Conservation (phyloP, 2,113 vertebrate species). For the Himantopus leucocephalus region DNA sequence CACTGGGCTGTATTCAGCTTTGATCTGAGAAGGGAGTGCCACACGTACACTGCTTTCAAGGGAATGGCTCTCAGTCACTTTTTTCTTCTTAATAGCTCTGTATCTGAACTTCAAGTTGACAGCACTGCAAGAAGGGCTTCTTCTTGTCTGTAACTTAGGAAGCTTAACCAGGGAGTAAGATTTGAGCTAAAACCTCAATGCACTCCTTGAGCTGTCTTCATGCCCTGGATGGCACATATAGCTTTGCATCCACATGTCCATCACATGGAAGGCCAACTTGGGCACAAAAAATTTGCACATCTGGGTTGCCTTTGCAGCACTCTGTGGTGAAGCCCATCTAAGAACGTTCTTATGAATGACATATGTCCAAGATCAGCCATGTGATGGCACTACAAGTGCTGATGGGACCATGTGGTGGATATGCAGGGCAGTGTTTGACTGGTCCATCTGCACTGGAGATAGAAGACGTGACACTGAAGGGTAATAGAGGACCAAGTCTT, state of each 20-base stretch:
- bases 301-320: neutral
- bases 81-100: neutral
- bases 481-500: neutral
- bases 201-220: neutral
- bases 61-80: fast-evolving
- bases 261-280: neutral
- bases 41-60: neutral
- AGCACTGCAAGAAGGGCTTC: neutral
- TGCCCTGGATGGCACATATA: neutral
- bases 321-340: neutral
- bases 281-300: neutral
- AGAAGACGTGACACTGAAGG: neutral
- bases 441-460: neutral
- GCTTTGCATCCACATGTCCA: neutral
- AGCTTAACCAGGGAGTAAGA: neutral
- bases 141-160: neutral
- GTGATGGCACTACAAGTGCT: neutral
- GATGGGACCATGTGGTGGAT: neutral
- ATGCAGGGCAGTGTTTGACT: neutral
- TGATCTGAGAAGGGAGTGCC: neutral
- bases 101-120: neutral
- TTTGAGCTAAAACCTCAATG: neutral
- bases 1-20: neutral
- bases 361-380: neutral
- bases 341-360: neutral